phyloP scores from a whole-genome alignment of 2,888 invertebrate genomes.

The Dyspetes luteomarginatus region DNA sequence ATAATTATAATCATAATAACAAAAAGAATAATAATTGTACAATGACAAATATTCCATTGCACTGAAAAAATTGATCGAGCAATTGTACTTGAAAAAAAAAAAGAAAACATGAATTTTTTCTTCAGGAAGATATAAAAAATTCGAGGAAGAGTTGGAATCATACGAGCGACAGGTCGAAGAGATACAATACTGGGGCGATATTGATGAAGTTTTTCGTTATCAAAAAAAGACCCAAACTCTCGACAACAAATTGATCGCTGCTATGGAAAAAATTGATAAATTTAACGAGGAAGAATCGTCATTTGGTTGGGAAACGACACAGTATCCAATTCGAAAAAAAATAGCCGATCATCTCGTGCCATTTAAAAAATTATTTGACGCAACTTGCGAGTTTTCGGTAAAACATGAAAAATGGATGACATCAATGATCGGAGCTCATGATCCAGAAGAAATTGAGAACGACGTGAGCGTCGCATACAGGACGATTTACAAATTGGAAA shows the following conservation, averaged over 20 bases:
- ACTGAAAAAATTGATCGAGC: not conserved
- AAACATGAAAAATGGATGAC: conserved; percentile 95
- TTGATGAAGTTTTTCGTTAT: conserved; percentile 92
- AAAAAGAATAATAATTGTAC: not conserved
- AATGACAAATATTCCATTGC: not conserved
- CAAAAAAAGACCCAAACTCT: conserved; percentile 90
- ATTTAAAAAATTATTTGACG: conserved; percentile 94
- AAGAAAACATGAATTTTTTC: not conserved
- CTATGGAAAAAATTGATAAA: conserved; percentile 92
- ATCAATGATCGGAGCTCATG: conserved; percentile 89
- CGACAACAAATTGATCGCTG: conserved; percentile 89
- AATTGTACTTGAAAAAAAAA: not conserved
- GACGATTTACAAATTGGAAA: conserved; percentile 95
- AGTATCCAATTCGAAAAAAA: conserved; percentile 93
- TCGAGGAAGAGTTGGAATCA: conserved; percentile 92
- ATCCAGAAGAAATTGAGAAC: conserved; percentile 95
- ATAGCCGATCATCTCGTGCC: conserved; percentile 92
- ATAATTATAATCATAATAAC: not conserved
- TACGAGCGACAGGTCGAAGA: conserved; percentile 93
- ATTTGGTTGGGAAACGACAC: conserved; percentile 95
- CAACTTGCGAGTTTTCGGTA: conserved; percentile 92
- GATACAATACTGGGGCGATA: conserved; percentile 93
- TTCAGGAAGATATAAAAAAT: conserved; percentile 89
- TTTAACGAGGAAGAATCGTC: conserved; percentile 96
- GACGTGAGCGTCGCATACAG: conserved; percentile 87